A percentile compares a stretch with the other conserved stretches of the same genome.
Evolutionary conservation across 2,888 invertebrate species (phyloP).

Genomic region (Theodoxus fluviatilis): DNA sequence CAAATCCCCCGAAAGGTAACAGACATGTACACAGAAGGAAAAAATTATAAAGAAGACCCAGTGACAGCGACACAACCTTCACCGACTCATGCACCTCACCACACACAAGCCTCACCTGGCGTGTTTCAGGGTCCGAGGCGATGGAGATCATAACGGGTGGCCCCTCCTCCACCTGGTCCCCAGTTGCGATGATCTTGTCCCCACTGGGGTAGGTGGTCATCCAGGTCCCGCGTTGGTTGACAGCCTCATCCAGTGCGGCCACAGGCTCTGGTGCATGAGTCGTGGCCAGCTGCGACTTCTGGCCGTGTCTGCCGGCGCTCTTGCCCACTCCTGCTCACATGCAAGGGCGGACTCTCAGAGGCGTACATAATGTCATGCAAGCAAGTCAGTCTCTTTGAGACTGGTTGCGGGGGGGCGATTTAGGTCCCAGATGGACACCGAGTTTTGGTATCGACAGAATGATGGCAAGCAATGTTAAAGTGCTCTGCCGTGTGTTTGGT

Average conservation of each 20-base stretch:
- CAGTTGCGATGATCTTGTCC: slow-evolving; percentile 41
- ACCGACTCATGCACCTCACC: background rate
- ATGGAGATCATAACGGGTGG: slow-evolving; percentile 52
- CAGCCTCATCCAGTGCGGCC: slow-evolving; percentile 32
- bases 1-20: background rate
- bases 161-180: slow-evolving; percentile 41
- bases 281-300: slow-evolving; percentile 16
- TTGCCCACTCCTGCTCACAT: slow-evolving; percentile 19
- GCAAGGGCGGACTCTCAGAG: too few species aligned
- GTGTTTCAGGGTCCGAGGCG: slow-evolving; percentile 62
- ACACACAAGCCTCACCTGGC: slow-evolving; percentile 48
- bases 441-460: too few species aligned
- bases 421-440: too few species aligned
- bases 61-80: too few species aligned
- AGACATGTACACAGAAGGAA: too few species aligned
- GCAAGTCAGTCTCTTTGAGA: too few species aligned
- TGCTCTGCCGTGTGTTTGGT: too few species aligned
- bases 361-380: too few species aligned
- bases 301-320: slow-evolving; percentile 44
- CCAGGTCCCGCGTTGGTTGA: slow-evolving; percentile 49
- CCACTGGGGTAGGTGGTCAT: slow-evolving; percentile 57
- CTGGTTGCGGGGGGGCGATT: too few species aligned
- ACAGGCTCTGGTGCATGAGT: slow-evolving; percentile 23
- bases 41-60: too few species aligned
- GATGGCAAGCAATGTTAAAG: too few species aligned